Evolutionary conservation across 2,113 vertebrate genomes (phyloP).

Genomic region (Canis aureus): DNA sequence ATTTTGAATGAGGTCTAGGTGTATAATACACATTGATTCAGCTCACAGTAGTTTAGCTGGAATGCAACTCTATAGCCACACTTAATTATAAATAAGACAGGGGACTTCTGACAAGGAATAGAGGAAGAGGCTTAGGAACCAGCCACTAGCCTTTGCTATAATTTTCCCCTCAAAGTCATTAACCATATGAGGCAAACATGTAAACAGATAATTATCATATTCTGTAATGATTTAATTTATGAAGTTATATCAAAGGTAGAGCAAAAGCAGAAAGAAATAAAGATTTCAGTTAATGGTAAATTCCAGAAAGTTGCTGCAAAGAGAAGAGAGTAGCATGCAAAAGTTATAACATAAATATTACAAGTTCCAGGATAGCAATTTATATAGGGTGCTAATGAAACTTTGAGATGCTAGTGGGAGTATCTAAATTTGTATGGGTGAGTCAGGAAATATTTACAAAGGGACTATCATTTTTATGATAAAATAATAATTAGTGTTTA

Average conservation of each 20-base stretch:
- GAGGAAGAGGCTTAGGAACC: not conserved
- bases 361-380: not conserved
- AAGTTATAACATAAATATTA: not conserved
- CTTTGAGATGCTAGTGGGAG: not conserved
- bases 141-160: not conserved
- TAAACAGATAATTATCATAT: not conserved
- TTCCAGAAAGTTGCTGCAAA: not conserved
- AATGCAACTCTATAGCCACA: not conserved
- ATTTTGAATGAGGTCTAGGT: not conserved
- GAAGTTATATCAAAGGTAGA: not conserved
- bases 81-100: not conserved
- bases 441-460: not conserved
- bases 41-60: not conserved
- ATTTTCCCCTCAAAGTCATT: not conserved
- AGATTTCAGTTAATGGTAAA: constrained; percentile 36
- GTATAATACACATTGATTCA: not conserved
- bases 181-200: not conserved
- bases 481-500: not conserved
- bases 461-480: not conserved
- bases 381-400: not conserved
- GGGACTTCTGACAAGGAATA: not conserved
- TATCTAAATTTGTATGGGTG: not conserved
- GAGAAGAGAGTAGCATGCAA: not conserved
- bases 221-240: not conserved
- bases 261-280: not conserved